Percentiles rank a stretch among this genome's conserved stretches.
Conservation (phyloP, 2,113 vertebrate genomes). For the Petrocephalus zakoni region DNA sequence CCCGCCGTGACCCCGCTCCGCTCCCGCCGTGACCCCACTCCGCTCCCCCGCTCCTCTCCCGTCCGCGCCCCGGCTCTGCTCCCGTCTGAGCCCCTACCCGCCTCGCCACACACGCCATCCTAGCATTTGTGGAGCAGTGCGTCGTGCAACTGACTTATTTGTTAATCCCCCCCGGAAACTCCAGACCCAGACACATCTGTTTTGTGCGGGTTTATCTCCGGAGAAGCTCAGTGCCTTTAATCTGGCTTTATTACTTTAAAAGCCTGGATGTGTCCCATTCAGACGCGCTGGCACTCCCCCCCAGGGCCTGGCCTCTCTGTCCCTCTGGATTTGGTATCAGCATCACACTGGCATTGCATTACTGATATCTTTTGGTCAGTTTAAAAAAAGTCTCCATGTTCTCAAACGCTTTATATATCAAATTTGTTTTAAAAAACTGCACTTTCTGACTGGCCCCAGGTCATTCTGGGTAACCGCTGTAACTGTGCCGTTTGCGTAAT, state of each 20-base stretch:
- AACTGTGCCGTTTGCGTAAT: not conserved
- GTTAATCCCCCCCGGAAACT: not conserved
- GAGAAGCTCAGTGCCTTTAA: not conserved
- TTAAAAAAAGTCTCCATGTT: not conserved
- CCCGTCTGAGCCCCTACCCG: not conserved
- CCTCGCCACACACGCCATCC: too few species aligned
- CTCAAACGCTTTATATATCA: not conserved
- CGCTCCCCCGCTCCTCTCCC: not conserved
- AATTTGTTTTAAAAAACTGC: not conserved
- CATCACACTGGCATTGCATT: not conserved
- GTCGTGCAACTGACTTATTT: not conserved
- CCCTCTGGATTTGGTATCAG: not conserved
- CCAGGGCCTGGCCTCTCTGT: not conserved
- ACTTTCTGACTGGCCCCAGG: not conserved
- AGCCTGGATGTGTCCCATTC: not conserved
- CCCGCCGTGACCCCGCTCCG: slow-evolving; percentile 19
- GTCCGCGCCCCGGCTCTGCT: not conserved
- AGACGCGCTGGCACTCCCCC: not conserved
- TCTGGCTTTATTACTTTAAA: not conserved
- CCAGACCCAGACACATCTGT: not conserved
- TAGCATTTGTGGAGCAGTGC: not conserved
- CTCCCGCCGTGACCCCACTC: not conserved
- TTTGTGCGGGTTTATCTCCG: not conserved
- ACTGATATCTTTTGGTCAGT: not conserved
- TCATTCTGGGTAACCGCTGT: not conserved